phyloP scores from a whole-genome alignment of 2,797 vertebrate genomes.

The Sciaenops ocellatus region DNA sequence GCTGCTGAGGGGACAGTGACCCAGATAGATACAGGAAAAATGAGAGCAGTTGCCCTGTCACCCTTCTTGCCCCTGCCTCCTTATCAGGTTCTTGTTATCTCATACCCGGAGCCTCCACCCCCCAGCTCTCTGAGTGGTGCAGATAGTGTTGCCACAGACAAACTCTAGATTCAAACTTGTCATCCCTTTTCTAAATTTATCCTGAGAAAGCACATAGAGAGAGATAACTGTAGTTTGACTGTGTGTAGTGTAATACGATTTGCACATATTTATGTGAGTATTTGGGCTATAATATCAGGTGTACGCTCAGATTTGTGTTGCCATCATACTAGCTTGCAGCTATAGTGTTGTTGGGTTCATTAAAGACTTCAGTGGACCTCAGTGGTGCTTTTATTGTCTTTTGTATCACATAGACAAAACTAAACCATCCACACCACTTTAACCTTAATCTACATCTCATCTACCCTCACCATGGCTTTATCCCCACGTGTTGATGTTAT shows the following conservation, averaged over 20 bases:
- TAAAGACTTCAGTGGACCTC: not conserved
- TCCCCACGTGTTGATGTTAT: slow-evolving; percentile 37
- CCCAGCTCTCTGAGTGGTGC: not conserved
- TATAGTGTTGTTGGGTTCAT: not conserved
- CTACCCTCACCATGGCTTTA: slow-evolving; percentile 13
- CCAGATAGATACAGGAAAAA: slow-evolving; percentile 38
- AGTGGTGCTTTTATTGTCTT: not conserved
- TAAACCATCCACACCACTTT: slow-evolving; percentile 50
- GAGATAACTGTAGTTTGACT: not conserved
- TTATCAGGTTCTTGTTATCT: slow-evolving; percentile 52
- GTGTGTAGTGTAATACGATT: not conserved
- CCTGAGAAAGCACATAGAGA: not conserved
- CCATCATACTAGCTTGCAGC: not conserved
- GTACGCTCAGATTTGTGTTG: not conserved
- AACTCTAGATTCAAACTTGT: not conserved
- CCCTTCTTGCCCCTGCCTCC: slow-evolving; percentile 24
- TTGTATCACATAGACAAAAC: slow-evolving; percentile 27
- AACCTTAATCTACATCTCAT: slow-evolving; percentile 50
- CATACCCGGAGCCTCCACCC: slow-evolving; percentile 1
- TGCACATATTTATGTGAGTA: not conserved
- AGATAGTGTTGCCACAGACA: slow-evolving; percentile 31
- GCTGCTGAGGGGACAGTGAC: slow-evolving; percentile 16
- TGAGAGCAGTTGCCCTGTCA: slow-evolving; percentile 47
- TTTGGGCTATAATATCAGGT: not conserved
- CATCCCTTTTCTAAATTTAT: not conserved